These are phyloP conservation scores for Alentia gelatinosa DNA, from an alignment of 2,888 invertebrate genomes.

Conservation along the genomic window DNA sequence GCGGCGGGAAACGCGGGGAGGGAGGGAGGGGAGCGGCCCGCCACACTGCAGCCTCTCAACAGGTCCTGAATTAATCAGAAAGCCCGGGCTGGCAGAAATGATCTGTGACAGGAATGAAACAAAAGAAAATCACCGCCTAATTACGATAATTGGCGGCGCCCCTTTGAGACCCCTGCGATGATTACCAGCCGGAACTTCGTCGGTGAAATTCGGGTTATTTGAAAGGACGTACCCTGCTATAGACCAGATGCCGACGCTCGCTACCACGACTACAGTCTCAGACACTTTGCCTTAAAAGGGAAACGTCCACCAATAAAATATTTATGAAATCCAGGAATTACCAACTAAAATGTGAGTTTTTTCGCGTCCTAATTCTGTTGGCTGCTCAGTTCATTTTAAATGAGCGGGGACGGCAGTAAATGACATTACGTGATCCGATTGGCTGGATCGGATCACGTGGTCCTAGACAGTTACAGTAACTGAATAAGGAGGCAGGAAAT, in stretches of 20 bases:
- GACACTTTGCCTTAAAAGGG: no score
- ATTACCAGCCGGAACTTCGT: no score
- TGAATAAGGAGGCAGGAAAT: not conserved
- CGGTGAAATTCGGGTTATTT: no score
- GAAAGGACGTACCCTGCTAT: no score
- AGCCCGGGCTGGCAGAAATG: not conserved
- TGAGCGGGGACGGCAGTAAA: not conserved
- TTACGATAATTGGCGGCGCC: not conserved
- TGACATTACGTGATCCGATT: not conserved
- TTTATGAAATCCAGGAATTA: not conserved
- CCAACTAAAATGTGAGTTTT: not conserved
- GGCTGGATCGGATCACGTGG: not conserved
- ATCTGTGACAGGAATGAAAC: not conserved
- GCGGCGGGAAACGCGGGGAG: no score
- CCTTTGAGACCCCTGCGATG: constrained; percentile 1
- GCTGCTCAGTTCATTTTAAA: not conserved
- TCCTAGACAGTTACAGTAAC: not conserved
- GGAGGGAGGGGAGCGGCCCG: no score
- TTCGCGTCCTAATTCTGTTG: not conserved
- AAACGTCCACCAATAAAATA: not conserved
- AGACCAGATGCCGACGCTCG: no score
- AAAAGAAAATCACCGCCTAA: not conserved
- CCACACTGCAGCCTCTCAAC: not conserved
- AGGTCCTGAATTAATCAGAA: not conserved
- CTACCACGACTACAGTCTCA: no score